Base-by-base conservation (phyloP, 2,888 invertebrate species). In the Drosophila meridionalis region DNA sequence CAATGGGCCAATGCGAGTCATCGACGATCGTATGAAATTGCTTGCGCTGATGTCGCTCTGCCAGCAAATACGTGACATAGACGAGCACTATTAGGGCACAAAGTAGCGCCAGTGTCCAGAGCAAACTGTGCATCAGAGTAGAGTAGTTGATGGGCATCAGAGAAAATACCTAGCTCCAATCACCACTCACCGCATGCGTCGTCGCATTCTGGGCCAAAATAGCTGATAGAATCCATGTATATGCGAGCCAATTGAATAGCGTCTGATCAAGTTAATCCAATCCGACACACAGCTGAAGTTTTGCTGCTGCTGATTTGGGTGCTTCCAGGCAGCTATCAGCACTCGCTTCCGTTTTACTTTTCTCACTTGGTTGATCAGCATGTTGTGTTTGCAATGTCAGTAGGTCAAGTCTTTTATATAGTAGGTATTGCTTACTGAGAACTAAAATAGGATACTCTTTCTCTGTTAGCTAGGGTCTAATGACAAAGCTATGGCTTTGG, bases 11-110 rank as follows among this genome's bases (percentile, higher is more conserved):
- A n/a, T 76, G 87, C 0, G 92, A 89, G 12, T 79, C 76, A 32
- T 89, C 90, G 0, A 93, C 80, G 0, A 93, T 83, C 0, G 93
- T 93, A 11, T 91, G 80, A 12, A 93, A 83, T n/a, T 76, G 73
- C 34, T 82, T 83, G 5, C 79, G 83, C 5, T 82, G 79, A 61
- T 87, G 91, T 0, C 90, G 89, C 12, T 82, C 66, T 0, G 81
- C 90, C n/a, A 92, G 34, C 43, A 91, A 43, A 52, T 89, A 76
- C 26, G 82, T 82, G 0, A 91, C 78, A 56, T 87, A 91, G 11
- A 89, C 55, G 28, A 91, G 89, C 7, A 89, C 83, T 0, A 76
- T 56, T 3, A 90, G 56, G 2, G 92, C 91, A 6, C 80, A 36
- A 0, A 82, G 43, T 12, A 92, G 42, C 0, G 91, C 83, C 36